phyloP scores from a whole-genome alignment of 1,140 invertebrate genomes.

The Phthorimaea operculella region DNA sequence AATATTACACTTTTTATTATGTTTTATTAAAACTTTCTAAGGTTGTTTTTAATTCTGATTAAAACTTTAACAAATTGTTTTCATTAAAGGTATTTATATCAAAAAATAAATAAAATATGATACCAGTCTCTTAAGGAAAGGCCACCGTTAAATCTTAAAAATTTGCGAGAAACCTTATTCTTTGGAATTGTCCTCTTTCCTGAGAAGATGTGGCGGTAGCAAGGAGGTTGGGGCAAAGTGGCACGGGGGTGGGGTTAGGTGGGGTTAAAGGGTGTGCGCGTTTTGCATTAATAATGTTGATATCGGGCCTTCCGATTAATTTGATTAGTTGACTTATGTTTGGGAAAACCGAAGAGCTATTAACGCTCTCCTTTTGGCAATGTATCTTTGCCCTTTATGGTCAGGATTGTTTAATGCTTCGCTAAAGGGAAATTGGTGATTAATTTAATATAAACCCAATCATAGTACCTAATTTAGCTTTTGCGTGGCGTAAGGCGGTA shows the following conservation, averaged over 20 bases:
- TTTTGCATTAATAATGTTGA: constrained; percentile 66
- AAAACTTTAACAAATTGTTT: not conserved
- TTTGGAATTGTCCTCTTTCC: constrained; percentile 17
- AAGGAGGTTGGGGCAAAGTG: constrained; percentile 18
- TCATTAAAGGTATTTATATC: not conserved
- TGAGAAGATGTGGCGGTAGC: constrained; percentile 17
- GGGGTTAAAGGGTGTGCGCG: constrained; percentile 15
- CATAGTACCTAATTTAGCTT: too few species aligned
- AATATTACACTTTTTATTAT: too few species aligned
- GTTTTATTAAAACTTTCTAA: not conserved
- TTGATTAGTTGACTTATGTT: constrained; percentile 61
- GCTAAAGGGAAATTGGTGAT: not conserved
- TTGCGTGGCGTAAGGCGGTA: not conserved
- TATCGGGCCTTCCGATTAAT: constrained; percentile 63
- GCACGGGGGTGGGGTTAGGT: constrained; percentile 14
- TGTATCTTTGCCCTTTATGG: not conserved
- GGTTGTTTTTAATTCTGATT: not conserved
- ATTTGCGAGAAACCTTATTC: not conserved
- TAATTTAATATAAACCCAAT: not conserved
- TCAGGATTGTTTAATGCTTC: not conserved
- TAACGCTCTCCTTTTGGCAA: constrained; percentile 10
- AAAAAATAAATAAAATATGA: not conserved
- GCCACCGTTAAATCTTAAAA: not conserved
- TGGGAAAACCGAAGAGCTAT: constrained; percentile 19
- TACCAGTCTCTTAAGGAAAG: not conserved